Conservation (phyloP, 2,888 invertebrate genomes). For the Nomada lathburiana region DNA sequence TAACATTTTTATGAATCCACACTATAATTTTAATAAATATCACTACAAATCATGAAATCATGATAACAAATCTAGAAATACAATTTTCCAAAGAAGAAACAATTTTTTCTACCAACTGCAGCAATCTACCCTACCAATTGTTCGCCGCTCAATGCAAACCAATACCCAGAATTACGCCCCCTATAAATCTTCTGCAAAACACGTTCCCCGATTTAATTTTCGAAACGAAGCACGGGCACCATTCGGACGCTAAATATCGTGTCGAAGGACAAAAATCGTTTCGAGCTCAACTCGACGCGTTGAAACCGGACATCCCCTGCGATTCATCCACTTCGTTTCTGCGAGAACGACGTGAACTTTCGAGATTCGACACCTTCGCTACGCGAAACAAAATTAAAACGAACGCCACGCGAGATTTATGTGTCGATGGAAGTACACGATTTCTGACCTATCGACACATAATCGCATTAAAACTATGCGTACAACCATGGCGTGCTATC, state of each 20-base stretch:
- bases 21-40: no score
- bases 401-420: conserved; percentile 45
- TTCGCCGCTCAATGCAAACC: no score
- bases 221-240: neutral
- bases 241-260: neutral
- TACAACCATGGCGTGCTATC: conserved; percentile 37
- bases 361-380: conserved; percentile 26
- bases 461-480: conserved; percentile 42
- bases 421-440: conserved; percentile 25
- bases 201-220: neutral
- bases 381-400: conserved; percentile 34
- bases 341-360: neutral
- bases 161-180: no score
- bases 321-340: conserved; percentile 32
- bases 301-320: conserved; percentile 19
- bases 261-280: conserved; percentile 9
- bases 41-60: no score
- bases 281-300: neutral
- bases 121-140: no score
- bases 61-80: no score
- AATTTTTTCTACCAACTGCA: no score
- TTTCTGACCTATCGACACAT: conserved; percentile 46
- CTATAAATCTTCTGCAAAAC: no score
- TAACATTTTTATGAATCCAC: no score
- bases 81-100: no score